Percentiles rank a stretch among this genome's conserved stretches.
Conservation (phyloP, 2,797 vertebrate species). For the Poecilia velifera region DNA sequence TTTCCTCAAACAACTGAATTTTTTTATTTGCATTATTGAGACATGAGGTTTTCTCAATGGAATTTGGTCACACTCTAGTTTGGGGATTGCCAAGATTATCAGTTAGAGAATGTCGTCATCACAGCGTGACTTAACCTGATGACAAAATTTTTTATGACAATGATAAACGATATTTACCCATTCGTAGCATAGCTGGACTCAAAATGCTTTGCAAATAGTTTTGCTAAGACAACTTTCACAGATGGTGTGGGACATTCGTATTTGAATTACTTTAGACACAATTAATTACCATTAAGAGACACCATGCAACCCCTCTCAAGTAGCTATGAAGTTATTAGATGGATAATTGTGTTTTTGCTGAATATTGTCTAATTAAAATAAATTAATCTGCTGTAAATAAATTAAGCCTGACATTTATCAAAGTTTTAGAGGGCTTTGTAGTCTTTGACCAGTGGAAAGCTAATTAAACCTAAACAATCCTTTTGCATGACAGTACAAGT, state of each 20-base stretch:
- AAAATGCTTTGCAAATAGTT: neutral
- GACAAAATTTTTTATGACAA: neutral
- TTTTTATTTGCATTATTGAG: too few species aligned
- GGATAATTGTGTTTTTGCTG: neutral
- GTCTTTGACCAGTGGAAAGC: neutral
- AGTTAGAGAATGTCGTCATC: neutral
- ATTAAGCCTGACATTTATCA: neutral
- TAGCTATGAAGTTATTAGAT: neutral
- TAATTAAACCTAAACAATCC: neutral
- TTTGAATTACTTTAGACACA: neutral
- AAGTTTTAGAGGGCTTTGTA: neutral
- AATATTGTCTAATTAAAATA: neutral
- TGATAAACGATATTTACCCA: neutral
- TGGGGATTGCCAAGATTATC: neutral
- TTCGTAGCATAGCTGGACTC: neutral
- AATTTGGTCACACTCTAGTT: neutral
- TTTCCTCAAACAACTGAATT: too few species aligned
- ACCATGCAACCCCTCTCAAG: neutral
- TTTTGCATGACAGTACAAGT: neutral
- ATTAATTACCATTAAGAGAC: neutral
- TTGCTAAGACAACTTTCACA: neutral
- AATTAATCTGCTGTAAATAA: neutral
- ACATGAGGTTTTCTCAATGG: too few species aligned
- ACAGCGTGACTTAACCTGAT: neutral
- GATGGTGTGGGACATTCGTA: neutral